phyloP scores from a whole-genome alignment of 2,113 vertebrate species.

The Symphodus melops region DNA sequence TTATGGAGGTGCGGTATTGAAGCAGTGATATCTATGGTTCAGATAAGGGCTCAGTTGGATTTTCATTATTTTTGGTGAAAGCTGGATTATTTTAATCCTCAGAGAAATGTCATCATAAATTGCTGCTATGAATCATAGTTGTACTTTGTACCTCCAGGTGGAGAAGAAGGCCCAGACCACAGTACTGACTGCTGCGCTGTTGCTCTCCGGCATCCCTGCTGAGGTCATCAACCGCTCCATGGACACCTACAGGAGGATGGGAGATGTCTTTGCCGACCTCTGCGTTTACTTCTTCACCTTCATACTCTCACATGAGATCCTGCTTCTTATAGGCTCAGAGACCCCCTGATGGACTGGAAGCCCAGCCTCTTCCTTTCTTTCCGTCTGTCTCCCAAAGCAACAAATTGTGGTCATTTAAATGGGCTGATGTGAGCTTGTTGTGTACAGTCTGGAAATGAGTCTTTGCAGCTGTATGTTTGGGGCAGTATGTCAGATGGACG shows the following conservation, averaged over 20 bases:
- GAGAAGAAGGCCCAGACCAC: slow-evolving; percentile 95
- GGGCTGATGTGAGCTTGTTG: slow-evolving; percentile 15
- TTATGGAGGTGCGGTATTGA: background rate
- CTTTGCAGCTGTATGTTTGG: slow-evolving; percentile 26
- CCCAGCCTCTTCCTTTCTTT: background rate
- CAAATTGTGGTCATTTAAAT: slow-evolving; percentile 22
- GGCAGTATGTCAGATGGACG: background rate
- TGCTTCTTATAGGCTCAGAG: slow-evolving; percentile 85
- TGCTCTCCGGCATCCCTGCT: slow-evolving; percentile 95
- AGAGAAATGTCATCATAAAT: background rate
- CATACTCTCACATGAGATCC: slow-evolving; percentile 92
- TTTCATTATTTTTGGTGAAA: background rate
- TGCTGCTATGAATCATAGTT: background rate
- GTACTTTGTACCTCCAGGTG: slow-evolving; percentile 74
- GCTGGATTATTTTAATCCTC: background rate
- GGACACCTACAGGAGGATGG: slow-evolving; percentile 98
- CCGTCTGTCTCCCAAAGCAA: slow-evolving; percentile 15
- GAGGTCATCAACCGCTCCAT: slow-evolving; percentile 97
- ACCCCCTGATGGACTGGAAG: slow-evolving; percentile 75
- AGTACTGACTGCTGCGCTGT: slow-evolving; percentile 92
- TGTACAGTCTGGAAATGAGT: slow-evolving; percentile 11
- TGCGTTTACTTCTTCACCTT: slow-evolving; percentile 98
- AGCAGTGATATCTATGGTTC: too few relatives aligned
- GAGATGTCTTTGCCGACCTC: slow-evolving; percentile 97
- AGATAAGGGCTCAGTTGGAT: too few relatives aligned